Evolutionary conservation across 2,888 invertebrate genomes (phyloP), one percentile per base, ranked within the genome.

Genomic region (Tribolium freemani): DNA sequence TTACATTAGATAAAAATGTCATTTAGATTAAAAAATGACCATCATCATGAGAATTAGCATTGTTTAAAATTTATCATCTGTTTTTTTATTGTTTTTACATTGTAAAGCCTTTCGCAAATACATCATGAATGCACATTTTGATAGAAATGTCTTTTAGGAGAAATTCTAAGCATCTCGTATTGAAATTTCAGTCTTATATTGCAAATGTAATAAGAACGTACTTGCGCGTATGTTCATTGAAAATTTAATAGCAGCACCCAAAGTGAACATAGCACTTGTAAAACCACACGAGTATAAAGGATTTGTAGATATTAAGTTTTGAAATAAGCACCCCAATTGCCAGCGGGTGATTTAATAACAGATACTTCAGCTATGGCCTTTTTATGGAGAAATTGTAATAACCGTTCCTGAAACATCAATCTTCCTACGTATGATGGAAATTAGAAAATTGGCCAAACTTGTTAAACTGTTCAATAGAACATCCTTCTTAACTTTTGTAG

Each of bases 241-340:
- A 68, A 64, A 57, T 38, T 51, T 69, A 73, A 73, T 73, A 30
- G 45, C 64, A 46, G 48, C 69, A 53, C 54, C 57, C 64, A 31
- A 73, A 73, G 77, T 76, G 73, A 76, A 72, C 73, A 70, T 66
- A 61, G 66, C 76, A 74, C 78, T 79, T 73, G 74, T 75, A 76
- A 80, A 80, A 70, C 76, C 78, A 75, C 77, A 71, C 56, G 54
- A 77, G 73, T 75, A 75, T 77, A 77, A 79, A 76, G 69, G 74
- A 76, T 74, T 76, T 73, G 76, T 69, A 67, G 72, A 77, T 75
- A 76, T 78, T 71, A 78, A 76, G 72, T 76, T 78, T 70, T 73
- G 76, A 76, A 70, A 72, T 66, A 74, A 73, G 69, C 76, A 74
- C 71, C 64, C 69, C 66, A 67, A 53, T 66, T 26, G 71, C 71